These are phyloP conservation scores for Bombus impatiens DNA, from an alignment of 1,140 invertebrate genomes.

Conservation along the genomic window DNA sequence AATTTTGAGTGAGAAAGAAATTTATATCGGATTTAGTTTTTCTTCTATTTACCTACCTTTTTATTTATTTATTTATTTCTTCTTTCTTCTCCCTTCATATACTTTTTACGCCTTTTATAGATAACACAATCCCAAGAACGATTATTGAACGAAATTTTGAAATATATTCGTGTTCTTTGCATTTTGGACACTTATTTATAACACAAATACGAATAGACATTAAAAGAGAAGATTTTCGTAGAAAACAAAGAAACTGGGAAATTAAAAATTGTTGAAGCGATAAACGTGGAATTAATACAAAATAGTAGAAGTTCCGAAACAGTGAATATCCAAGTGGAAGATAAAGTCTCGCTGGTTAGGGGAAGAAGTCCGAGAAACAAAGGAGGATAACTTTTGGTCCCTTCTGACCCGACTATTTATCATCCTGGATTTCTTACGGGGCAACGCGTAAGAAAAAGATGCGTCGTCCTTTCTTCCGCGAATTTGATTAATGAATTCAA, in stretches of 20 bases:
- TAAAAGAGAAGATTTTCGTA: no score
- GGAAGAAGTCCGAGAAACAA: conserved; percentile 10
- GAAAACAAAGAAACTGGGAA: background rate
- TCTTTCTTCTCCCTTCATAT: no score
- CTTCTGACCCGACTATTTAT: conserved; percentile 3
- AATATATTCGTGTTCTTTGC: no score
- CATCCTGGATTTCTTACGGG: background rate
- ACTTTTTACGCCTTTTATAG: no score
- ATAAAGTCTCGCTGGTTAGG: background rate
- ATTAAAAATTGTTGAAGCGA: background rate
- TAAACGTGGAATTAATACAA: background rate
- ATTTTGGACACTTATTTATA: no score
- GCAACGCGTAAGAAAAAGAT: background rate
- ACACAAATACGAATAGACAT: no score
- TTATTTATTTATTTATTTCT: no score
- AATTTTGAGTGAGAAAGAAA: no score
- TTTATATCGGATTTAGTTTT: no score
- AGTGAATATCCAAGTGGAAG: background rate
- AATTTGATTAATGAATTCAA: conserved; percentile 29
- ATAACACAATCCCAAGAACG: no score
- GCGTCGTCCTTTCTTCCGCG: background rate
- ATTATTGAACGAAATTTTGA: no score
- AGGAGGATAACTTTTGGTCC: background rate
- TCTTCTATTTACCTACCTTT: no score
- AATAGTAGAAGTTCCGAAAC: background rate